Conservation (phyloP, 1,140 invertebrate species). For the Telenomus remus region DNA sequence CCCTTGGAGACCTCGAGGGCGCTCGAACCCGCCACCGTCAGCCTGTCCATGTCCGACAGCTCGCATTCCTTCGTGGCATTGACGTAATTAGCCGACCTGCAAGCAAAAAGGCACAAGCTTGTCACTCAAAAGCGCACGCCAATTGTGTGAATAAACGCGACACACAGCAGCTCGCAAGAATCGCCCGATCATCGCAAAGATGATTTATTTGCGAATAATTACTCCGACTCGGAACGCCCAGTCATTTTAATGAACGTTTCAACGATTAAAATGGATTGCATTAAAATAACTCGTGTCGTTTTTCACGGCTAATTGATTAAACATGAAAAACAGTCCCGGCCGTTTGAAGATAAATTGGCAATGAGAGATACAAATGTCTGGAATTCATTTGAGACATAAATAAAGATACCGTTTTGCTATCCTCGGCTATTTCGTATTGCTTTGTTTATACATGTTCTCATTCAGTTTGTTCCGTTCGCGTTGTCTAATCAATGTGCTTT, state of each 20-base stretch:
- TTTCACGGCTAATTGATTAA: not conserved
- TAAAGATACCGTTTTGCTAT: too few species aligned
- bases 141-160: too few species aligned
- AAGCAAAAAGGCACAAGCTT: conserved; percentile 66
- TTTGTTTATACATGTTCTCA: too few species aligned
- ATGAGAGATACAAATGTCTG: too few species aligned
- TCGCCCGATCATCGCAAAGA: conserved; percentile 27
- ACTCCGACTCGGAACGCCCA: not conserved
- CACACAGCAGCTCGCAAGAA: too few species aligned
- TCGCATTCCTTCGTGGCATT: conserved; percentile 89
- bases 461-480: too few species aligned
- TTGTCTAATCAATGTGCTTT: too few species aligned
- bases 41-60: conserved; percentile 91
- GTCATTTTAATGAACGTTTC: conserved; percentile 28
- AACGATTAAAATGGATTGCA: conserved; percentile 15
- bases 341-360: not conserved
- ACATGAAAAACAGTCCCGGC: not conserved
- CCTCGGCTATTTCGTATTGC: too few species aligned
- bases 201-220: conserved; percentile 21
- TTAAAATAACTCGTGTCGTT: conserved; percentile 13
- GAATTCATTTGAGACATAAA: too few species aligned
- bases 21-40: conserved; percentile 86
- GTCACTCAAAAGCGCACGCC: too few species aligned
- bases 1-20: conserved; percentile 83
- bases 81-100: conserved; percentile 92